Conservation (phyloP, 2,113 vertebrate genomes). For the Odocoileus virginianus region DNA sequence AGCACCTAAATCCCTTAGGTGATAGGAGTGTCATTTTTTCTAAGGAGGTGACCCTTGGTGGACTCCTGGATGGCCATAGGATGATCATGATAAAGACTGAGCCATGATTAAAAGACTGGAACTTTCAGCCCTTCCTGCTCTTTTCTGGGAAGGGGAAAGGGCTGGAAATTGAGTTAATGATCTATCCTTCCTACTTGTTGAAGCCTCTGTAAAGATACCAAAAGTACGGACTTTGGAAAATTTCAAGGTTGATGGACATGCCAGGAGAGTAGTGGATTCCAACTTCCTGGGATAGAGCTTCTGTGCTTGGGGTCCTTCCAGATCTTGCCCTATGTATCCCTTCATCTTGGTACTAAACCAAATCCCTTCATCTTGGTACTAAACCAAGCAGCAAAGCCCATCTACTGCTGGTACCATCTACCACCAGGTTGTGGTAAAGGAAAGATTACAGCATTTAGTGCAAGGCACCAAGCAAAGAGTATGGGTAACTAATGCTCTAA, state of each 20-base stretch:
- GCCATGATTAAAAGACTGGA: not conserved
- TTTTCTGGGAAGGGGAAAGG: not conserved
- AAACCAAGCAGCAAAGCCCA: not conserved
- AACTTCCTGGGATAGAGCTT: not conserved
- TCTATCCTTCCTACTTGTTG: not conserved
- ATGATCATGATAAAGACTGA: not conserved
- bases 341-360: not conserved
- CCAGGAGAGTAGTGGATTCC: not conserved
- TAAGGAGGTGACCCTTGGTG: not conserved
- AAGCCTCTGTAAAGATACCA: not conserved
- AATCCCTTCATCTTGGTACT: not conserved
- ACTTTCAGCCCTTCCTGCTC: not conserved
- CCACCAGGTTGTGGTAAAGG: not conserved
- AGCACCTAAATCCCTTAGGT: not conserved
- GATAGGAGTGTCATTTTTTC: not conserved
- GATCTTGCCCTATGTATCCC: not conserved
- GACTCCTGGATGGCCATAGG: not conserved
- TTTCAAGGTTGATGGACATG: not conserved
- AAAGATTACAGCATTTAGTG: not conserved
- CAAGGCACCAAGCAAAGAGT: not conserved
- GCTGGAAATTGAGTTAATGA: not conserved
- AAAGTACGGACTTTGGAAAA: rapidly evolving
- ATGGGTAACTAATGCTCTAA: not conserved
- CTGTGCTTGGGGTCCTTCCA: not conserved
- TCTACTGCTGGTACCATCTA: not conserved